Percentiles rank a stretch among this genome's conserved stretches.
phyloP scores from a whole-genome alignment of 2,888 invertebrate species.

The Leucophenga montana region DNA sequence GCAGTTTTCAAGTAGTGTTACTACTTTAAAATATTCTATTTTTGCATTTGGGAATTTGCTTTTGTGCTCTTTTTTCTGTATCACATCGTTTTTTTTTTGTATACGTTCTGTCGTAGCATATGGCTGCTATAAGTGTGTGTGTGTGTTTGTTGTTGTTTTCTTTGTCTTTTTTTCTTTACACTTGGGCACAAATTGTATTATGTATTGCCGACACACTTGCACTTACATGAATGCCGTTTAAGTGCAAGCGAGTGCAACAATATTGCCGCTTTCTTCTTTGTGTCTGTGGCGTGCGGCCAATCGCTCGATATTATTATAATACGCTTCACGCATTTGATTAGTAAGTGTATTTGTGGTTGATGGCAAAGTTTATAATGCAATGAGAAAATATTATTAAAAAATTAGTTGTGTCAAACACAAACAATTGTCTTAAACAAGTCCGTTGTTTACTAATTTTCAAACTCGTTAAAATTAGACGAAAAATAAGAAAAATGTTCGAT shows the following conservation, averaged over 20 bases:
- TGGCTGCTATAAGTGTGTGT: slow-evolving; percentile 38
- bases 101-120: slow-evolving; percentile 33
- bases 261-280: slow-evolving; percentile 29
- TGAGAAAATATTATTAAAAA: too few relatives aligned
- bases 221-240: slow-evolving; percentile 36
- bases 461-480: too few relatives aligned
- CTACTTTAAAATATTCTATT: neutral
- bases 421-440: too few relatives aligned
- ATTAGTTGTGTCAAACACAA: too few relatives aligned
- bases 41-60: neutral
- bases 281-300: neutral
- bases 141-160: slow-evolving; percentile 27
- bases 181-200: slow-evolving; percentile 53
- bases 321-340: slow-evolving; percentile 26
- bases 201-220: slow-evolving; percentile 48
- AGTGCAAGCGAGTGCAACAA: neutral
- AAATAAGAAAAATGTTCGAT: too few relatives aligned
- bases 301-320: too few relatives aligned
- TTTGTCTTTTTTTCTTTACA: slow-evolving; percentile 31
- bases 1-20: neutral
- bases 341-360: slow-evolving; percentile 48
- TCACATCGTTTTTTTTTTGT: slow-evolving; percentile 28
- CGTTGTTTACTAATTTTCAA: too few relatives aligned
- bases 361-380: too few relatives aligned
- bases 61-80: slow-evolving; percentile 18